phyloP scores from a whole-genome alignment of 2,113 vertebrate species.

The Tricholaema leucomelas region DNA sequence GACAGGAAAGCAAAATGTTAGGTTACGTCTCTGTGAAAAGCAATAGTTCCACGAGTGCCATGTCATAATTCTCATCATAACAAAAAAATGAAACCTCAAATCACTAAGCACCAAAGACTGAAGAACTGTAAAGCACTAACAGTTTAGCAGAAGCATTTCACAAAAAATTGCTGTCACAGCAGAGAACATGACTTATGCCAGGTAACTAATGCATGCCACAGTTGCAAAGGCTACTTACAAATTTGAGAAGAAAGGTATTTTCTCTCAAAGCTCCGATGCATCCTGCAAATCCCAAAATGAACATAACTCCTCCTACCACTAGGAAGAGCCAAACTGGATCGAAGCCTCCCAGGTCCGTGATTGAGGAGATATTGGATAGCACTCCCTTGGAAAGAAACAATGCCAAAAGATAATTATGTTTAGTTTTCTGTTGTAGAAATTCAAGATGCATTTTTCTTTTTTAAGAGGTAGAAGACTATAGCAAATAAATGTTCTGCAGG shows the following conservation, averaged over 20 bases:
- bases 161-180: too few species aligned
- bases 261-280: conserved; percentile 96
- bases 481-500: neutral
- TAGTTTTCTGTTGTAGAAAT: neutral
- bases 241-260: conserved; percentile 97
- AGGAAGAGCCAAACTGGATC: conserved; percentile 98
- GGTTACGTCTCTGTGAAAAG: neutral
- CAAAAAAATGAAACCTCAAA: neutral
- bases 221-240: conserved; percentile 82
- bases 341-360: conserved; percentile 95
- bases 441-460: neutral
- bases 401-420: neutral
- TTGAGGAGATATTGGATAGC: conserved; percentile 97
- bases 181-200: neutral
- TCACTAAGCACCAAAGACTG: neutral
- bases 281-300: conserved; percentile 95
- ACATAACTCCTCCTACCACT: conserved; percentile 97
- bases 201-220: neutral
- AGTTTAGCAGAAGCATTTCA: neutral
- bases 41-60: neutral
- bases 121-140: neutral
- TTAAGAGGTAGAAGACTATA: neutral
- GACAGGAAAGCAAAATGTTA: neutral
- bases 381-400: conserved; percentile 82
- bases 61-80: neutral